A percentile compares a stretch with the other conserved stretches of the same genome.
These are phyloP conservation scores for Sceliomorpha sp. DNA, from an alignment of 2,888 invertebrate species.

Conservation along the genomic window DNA sequence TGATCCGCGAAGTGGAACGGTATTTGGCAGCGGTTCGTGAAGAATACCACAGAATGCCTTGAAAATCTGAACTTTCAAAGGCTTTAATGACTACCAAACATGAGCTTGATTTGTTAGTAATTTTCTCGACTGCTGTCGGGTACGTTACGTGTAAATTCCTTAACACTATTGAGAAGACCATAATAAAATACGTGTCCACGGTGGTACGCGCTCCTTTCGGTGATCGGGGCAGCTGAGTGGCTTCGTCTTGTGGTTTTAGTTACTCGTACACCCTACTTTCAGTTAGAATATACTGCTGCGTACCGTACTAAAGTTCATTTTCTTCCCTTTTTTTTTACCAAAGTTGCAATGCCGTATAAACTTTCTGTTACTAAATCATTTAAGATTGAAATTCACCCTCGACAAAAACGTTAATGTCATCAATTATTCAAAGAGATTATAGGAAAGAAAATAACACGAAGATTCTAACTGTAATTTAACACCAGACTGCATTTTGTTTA, in stretches of 20 bases:
- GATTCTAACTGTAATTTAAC: too few species aligned
- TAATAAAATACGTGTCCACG: conserved; percentile 6
- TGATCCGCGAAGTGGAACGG: too few species aligned
- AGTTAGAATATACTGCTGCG: background rate
- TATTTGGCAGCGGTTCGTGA: too few species aligned
- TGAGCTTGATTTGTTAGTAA: conserved; percentile 16
- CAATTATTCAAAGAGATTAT: too few species aligned
- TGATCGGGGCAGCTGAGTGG: conserved; percentile 3
- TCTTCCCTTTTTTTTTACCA: conserved; percentile 1
- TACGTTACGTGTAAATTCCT: conserved; percentile 15
- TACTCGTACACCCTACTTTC: background rate
- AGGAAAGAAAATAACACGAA: too few species aligned
- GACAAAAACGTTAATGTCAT: too few species aligned
- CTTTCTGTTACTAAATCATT: too few species aligned
- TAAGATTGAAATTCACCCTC: too few species aligned
- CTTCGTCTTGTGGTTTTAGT: conserved; percentile 6
- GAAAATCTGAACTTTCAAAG: background rate
- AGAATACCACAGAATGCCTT: too few species aligned
- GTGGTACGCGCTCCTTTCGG: background rate
- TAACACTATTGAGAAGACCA: conserved; percentile 6
- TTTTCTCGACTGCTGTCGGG: conserved; percentile 8
- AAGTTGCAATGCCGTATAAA: too few species aligned
- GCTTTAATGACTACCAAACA: conserved; percentile 13
- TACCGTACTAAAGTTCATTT: background rate
- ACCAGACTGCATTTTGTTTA: too few species aligned